Conservation (phyloP, 2,888 invertebrate genomes). For the Drosophila helvetica region DNA sequence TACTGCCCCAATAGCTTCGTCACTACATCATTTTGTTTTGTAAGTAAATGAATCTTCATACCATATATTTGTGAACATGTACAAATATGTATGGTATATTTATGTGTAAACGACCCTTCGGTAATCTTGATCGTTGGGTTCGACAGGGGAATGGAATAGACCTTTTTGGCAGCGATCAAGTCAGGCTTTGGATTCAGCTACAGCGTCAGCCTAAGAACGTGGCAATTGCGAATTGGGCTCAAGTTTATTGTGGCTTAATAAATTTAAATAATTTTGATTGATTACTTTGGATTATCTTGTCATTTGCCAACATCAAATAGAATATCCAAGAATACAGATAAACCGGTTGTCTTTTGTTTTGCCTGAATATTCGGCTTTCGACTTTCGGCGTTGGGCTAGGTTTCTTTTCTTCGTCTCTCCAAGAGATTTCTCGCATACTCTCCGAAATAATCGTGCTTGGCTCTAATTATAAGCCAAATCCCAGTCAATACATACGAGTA, state of each 20-base stretch:
- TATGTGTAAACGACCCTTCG: conserved; percentile 1
- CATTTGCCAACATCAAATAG: conserved; percentile 83
- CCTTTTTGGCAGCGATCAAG: conserved; percentile 23
- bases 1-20: background rate
- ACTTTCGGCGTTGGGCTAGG: conserved; percentile 47
- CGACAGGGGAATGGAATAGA: conserved; percentile 13
- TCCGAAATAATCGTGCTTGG: conserved; percentile 64
- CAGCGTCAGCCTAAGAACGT: conserved; percentile 48
- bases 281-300: conserved; percentile 83
- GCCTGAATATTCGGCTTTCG: conserved; percentile 54
- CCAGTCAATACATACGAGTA: conserved; percentile 1
- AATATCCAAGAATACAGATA: conserved; percentile 80
- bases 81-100: background rate
- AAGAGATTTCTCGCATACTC: conserved; percentile 62
- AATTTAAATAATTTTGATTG: conserved; percentile 83
- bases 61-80: background rate
- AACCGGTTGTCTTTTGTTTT: conserved; percentile 78
- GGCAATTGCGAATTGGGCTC: conserved; percentile 71
- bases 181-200: conserved; percentile 19
- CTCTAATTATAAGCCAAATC: conserved; percentile 57
- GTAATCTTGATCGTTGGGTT: conserved; percentile 34
- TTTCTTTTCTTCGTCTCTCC: conserved; percentile 30
- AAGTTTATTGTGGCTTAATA: conserved; percentile 80
- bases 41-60: too few relatives aligned
- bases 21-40: background rate